Evolutionary conservation across 2,888 invertebrate genomes (phyloP).

Genomic region (Zaprionus bogoriensis): DNA sequence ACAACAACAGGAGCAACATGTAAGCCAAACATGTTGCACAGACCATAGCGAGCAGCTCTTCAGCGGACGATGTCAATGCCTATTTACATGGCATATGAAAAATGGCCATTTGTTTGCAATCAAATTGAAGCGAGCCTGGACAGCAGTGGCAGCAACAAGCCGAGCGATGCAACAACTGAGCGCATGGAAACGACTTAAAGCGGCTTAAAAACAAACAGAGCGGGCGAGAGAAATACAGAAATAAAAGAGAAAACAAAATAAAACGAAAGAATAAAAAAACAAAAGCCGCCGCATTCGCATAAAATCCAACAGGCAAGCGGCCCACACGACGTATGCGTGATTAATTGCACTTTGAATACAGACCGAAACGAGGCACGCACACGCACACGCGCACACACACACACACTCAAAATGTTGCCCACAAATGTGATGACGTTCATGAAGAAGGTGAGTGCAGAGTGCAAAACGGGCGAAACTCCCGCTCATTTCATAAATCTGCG

Average conservation of each 20-base stretch:
- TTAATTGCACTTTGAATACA: constrained; percentile 69
- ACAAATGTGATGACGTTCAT: constrained; percentile 96
- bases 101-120: constrained; percentile 62
- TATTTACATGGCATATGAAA: constrained; percentile 70
- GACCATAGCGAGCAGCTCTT: constrained; percentile 8
- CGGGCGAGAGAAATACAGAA: background rate
- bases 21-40: constrained; percentile 25
- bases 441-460: constrained; percentile 95
- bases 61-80: constrained; percentile 62
- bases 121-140: constrained; percentile 45
- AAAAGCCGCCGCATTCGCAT: constrained; percentile 37
- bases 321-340: constrained; percentile 62
- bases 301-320: constrained; percentile 22
- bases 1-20: constrained; percentile 46
- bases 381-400: constrained; percentile 34
- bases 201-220: constrained; percentile 57
- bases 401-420: constrained; percentile 88
- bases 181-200: constrained; percentile 60
- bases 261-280: constrained; percentile 8
- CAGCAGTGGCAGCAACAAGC: constrained; percentile 13
- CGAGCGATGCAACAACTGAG: constrained; percentile 14
- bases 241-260: constrained; percentile 6
- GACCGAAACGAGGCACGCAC: constrained; percentile 14
- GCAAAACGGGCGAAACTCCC: constrained; percentile 11
- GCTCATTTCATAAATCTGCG: background rate